A percentile compares a stretch with the other conserved stretches of the same genome.
Conservation (phyloP, 2,797 vertebrate species). For the Pampus argenteus region DNA sequence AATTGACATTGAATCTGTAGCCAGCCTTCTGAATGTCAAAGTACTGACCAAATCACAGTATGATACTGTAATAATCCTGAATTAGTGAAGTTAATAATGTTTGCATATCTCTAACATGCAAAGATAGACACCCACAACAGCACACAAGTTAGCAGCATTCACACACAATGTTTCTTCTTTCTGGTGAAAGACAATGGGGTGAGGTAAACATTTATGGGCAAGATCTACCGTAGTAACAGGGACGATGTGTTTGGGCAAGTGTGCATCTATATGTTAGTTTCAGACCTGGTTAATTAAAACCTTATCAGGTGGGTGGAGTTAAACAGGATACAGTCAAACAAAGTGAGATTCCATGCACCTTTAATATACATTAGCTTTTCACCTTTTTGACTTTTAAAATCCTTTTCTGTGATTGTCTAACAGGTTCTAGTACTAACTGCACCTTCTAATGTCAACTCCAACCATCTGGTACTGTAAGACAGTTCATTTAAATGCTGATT, state of each 20-base stretch:
- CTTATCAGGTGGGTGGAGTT: constrained; percentile 39
- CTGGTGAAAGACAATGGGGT: background rate
- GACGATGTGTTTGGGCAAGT: constrained; percentile 1
- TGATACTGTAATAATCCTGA: background rate
- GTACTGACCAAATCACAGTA: background rate
- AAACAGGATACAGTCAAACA: background rate
- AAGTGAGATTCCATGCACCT: background rate
- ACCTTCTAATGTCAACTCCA: constrained; percentile 20
- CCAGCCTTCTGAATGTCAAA: background rate
- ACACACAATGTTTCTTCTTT: constrained; percentile 3
- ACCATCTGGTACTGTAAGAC: constrained; percentile 6
- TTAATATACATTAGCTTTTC: too few species aligned
- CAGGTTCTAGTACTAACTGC: background rate
- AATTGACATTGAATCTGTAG: background rate
- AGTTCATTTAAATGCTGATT: constrained; percentile 1
- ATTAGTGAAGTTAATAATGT: constrained; percentile 34
- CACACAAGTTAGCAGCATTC: constrained; percentile 33
- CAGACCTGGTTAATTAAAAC: constrained; percentile 27
- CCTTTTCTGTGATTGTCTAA: background rate
- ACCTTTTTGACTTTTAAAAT: background rate
- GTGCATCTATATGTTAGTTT: background rate
- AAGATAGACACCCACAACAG: background rate
- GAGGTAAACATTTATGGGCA: background rate
- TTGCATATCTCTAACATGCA: constrained; percentile 27
- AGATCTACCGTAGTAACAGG: background rate